A percentile compares a stretch with the other conserved stretches of the same genome.
phyloP scores from a whole-genome alignment of 30 jellyfish, hydroid and myxozoan genomes.

The Pseudorhiza aurosa region DNA sequence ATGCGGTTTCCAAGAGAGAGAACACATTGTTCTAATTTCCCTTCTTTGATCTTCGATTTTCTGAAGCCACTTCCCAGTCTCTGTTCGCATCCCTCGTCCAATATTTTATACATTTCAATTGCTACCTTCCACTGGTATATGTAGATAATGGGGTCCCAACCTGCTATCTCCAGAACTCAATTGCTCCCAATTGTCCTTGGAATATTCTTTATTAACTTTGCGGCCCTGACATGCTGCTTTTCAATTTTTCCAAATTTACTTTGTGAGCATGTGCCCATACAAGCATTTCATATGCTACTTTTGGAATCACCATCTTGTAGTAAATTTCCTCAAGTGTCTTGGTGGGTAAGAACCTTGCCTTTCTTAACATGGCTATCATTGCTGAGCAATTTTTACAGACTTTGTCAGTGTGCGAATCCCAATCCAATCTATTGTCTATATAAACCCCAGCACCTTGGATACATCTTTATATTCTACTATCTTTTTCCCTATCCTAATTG shows the following conservation, averaged over 20 bases:
- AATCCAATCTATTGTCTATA: slow-evolving; percentile 11
- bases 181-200: slow-evolving; percentile 15
- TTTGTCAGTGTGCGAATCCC: slow-evolving; percentile 19
- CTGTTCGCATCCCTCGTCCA: slow-evolving; percentile 10
- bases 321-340: slow-evolving; percentile 21
- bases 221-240: slow-evolving; percentile 15
- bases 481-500: slow-evolving; percentile 11
- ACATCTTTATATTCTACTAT: slow-evolving; percentile 13
- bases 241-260: slow-evolving; percentile 18
- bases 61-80: slow-evolving; percentile 16
- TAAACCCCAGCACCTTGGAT: slow-evolving; percentile 9
- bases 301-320: slow-evolving; percentile 8
- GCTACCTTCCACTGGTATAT: slow-evolving; percentile 26
- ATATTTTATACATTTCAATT: slow-evolving; percentile 26
- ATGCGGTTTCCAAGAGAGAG: no score
- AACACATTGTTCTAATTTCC: slow-evolving; percentile 24
- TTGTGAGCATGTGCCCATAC: slow-evolving; percentile 27
- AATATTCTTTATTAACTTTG: slow-evolving; percentile 11
- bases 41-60: slow-evolving; percentile 17
- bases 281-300: slow-evolving; percentile 24
- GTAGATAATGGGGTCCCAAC: slow-evolving; percentile 20
- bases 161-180: slow-evolving; percentile 16
- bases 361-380: slow-evolving; percentile 28
- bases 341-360: slow-evolving; percentile 25
- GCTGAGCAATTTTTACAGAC: slow-evolving; percentile 17